Evolutionary conservation across 1,140 invertebrate species (phyloP).

Genomic region (Mesaphorura yosii): DNA sequence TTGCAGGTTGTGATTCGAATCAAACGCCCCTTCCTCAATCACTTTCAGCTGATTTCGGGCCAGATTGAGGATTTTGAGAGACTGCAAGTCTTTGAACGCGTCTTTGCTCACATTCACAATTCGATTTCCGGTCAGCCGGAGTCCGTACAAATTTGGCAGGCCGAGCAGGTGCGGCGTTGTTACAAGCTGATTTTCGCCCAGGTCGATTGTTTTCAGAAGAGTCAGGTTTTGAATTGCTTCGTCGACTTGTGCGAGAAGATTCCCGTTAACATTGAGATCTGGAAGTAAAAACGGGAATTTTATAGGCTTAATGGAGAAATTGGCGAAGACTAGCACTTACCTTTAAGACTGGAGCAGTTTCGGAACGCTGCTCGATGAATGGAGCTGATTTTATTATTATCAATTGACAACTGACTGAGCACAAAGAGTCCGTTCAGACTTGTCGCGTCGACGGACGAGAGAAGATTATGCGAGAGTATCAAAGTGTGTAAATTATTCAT

Average conservation of each 20-base stretch:
- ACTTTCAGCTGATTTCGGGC: slow-evolving; percentile 68
- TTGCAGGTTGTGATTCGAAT: slow-evolving; percentile 62
- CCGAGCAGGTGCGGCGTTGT: slow-evolving; percentile 66
- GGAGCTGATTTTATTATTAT: slow-evolving; percentile 62
- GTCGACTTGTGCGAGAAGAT: slow-evolving; percentile 60
- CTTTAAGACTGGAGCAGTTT: slow-evolving; percentile 61
- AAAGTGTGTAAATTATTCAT: slow-evolving; percentile 74
- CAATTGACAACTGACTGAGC: slow-evolving; percentile 59
- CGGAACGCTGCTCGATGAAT: slow-evolving; percentile 67
- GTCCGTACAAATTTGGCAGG: slow-evolving; percentile 62
- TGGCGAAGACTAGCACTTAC: too few relatives aligned
- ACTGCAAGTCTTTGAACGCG: slow-evolving; percentile 65
- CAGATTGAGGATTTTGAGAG: slow-evolving; percentile 74
- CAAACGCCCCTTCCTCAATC: slow-evolving; percentile 71
- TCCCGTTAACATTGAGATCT: slow-evolving; percentile 71
- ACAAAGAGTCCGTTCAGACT: slow-evolving; percentile 67
- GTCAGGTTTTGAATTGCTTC: slow-evolving; percentile 59
- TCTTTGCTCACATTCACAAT: slow-evolving; percentile 71
- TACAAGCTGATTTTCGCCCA: slow-evolving; percentile 69
- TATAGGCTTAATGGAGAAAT: too few relatives aligned
- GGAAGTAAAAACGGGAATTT: too few relatives aligned
- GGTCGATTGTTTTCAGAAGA: slow-evolving; percentile 61
- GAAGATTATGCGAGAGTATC: slow-evolving; percentile 62
- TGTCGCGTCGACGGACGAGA: slow-evolving; percentile 56
- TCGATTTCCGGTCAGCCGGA: slow-evolving; percentile 75